A percentile compares a stretch with the other conserved stretches of the same genome.
Conservation (phyloP, 2,888 invertebrate genomes). For the Trissoscelio sp. region DNA sequence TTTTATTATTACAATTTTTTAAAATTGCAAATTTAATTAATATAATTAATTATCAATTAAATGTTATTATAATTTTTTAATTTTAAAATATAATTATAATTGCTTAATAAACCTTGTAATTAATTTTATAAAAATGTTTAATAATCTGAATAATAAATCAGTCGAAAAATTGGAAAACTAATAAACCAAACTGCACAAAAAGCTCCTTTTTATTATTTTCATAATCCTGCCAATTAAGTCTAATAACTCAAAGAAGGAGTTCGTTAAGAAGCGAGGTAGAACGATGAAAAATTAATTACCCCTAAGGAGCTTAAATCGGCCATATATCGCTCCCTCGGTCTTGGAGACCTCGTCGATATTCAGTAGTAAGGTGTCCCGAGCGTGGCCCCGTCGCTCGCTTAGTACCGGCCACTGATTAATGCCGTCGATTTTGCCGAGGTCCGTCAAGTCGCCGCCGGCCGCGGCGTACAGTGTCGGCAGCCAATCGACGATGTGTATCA, state of each 20-base stretch:
- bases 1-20: no score
- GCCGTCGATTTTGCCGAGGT: slow-evolving; percentile 83
- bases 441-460: slow-evolving; percentile 84
- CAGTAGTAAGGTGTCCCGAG: slow-evolving; percentile 83
- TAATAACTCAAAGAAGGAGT: slow-evolving; percentile 19
- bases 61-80: no score
- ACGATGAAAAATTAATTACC: slow-evolving; percentile 72
- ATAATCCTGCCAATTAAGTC: slow-evolving; percentile 38
- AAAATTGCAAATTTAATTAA: no score
- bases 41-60: no score
- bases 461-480: slow-evolving; percentile 87
- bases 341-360: slow-evolving; percentile 84
- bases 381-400: slow-evolving; percentile 79
- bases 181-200: no score
- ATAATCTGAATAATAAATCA: no score
- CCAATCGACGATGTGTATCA: slow-evolving; percentile 89
- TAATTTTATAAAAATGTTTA: no score
- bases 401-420: slow-evolving; percentile 84
- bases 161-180: no score
- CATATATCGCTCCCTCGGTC: slow-evolving; percentile 80
- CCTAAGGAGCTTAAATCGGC: slow-evolving; percentile 79
- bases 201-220: slow-evolving; percentile 1
- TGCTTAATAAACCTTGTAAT: no score
- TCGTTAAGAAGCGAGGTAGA: slow-evolving; percentile 23
- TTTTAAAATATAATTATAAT: no score